Evolutionary conservation across 2,113 vertebrate genomes (phyloP).

Genomic region (Mesitornis unicolor): DNA sequence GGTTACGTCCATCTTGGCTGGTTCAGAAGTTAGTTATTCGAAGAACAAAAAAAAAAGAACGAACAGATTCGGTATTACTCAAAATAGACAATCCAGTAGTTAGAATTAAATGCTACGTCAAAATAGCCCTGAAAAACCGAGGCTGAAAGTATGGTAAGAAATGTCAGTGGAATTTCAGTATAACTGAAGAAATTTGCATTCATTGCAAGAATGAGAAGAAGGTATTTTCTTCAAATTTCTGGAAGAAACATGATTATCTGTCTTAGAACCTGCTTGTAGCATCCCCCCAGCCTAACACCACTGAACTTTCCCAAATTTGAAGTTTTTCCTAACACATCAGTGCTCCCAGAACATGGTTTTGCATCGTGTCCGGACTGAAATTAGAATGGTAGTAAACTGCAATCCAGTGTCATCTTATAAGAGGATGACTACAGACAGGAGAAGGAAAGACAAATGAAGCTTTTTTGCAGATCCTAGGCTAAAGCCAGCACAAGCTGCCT

Average conservation of each 20-base stretch:
- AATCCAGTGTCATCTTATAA: not conserved
- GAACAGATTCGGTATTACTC: not conserved
- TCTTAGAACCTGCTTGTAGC: not conserved
- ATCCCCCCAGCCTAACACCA: not conserved
- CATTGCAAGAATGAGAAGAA: not conserved
- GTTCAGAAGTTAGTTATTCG: not conserved
- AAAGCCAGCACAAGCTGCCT: not conserved
- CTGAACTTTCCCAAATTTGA: not conserved
- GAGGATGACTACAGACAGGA: not conserved
- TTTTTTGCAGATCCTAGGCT: not conserved
- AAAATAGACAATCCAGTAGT: not conserved
- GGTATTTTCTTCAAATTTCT: not conserved
- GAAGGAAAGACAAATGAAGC: not conserved
- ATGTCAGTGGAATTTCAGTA: not conserved
- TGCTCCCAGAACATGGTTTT: not conserved
- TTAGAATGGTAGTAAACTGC: not conserved
- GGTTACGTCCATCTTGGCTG: not conserved
- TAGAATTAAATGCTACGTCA: not conserved
- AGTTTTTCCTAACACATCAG: not conserved
- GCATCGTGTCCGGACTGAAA: not conserved
- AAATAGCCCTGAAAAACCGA: slow-evolving; percentile 4
- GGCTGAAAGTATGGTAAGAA: not conserved
- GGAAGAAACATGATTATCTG: not conserved
- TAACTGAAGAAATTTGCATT: not conserved
- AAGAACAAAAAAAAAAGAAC: not conserved